Conservation (phyloP, 2,113 vertebrate species). For the Vulpes lagopus region DNA sequence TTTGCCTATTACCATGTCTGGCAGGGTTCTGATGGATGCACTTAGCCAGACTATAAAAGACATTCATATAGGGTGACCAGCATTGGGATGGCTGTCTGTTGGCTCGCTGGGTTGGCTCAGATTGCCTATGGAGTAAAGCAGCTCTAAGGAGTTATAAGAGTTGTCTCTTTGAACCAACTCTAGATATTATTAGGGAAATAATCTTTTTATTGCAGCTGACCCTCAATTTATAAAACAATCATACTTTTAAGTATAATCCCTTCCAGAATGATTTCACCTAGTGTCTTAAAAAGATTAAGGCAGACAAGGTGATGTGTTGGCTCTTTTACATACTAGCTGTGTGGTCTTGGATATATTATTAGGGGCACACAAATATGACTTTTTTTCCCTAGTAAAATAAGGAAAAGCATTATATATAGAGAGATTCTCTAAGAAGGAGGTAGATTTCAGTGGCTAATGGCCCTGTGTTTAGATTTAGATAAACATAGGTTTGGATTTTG, state of each 20-base stretch:
- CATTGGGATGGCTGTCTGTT: not conserved
- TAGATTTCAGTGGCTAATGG: not conserved
- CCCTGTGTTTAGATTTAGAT: not conserved
- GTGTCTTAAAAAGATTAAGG: not conserved
- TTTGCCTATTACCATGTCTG: conserved; percentile 46
- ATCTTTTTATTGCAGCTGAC: fast-evolving
- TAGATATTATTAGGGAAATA: not conserved
- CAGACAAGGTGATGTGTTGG: not conserved
- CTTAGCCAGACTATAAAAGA: conserved; percentile 44
- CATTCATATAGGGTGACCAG: not conserved
- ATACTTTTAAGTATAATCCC: not conserved
- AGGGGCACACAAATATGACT: not conserved
- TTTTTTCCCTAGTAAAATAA: not conserved
- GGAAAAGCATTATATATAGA: not conserved
- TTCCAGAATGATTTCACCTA: not conserved
- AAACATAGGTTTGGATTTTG: not conserved
- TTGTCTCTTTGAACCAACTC: not conserved
- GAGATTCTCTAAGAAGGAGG: not conserved
- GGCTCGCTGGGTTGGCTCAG: not conserved
- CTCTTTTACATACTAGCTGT: not conserved
- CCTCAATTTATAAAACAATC: not conserved
- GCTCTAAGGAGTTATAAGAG: not conserved
- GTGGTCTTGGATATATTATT: not conserved
- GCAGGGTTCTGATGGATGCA: not conserved
- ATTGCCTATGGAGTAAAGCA: not conserved